These are phyloP conservation scores for Actinia tenebrosa DNA, from an alignment of 64 coral and sea anemone genomes.

Conservation along the genomic window DNA sequence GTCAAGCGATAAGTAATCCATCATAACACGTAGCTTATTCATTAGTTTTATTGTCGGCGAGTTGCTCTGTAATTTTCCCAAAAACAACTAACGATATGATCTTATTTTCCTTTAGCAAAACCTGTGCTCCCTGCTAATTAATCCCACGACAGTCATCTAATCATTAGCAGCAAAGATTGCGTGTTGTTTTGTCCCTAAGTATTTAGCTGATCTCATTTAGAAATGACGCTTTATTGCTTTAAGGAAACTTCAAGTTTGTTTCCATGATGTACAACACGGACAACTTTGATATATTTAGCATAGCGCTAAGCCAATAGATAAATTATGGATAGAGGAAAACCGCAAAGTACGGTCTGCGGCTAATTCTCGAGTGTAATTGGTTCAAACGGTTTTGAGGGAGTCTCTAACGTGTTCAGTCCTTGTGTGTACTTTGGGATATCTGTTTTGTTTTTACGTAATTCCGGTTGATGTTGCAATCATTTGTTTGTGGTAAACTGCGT, in stretches of 20 bases:
- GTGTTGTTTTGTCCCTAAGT: not conserved
- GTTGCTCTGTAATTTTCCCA: not conserved
- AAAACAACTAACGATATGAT: not conserved
- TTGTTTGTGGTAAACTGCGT: slow-evolving; percentile 12
- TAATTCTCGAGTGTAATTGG: not conserved
- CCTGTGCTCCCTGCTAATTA: not conserved
- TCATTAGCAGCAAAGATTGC: not conserved
- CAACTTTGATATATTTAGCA: not conserved
- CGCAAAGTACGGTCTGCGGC: not conserved
- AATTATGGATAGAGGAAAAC: not conserved
- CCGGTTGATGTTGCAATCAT: not conserved
- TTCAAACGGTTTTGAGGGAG: not conserved
- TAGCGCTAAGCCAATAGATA: not conserved
- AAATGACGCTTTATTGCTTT: not conserved
- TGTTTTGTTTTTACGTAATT: not conserved
- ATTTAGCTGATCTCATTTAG: not conserved
- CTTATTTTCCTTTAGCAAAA: not conserved
- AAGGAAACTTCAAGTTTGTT: not conserved
- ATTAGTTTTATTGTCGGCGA: not conserved
- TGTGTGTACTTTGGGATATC: not conserved
- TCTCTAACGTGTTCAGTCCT: not conserved
- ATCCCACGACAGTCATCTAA: not conserved
- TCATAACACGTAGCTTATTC: not conserved
- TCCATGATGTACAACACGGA: not conserved
- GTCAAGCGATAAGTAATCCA: not conserved